Percentiles rank a stretch among this genome's conserved stretches.
Evolutionary conservation across 1,140 invertebrate species (phyloP).

Genomic region (Hypsibius dujardini): DNA sequence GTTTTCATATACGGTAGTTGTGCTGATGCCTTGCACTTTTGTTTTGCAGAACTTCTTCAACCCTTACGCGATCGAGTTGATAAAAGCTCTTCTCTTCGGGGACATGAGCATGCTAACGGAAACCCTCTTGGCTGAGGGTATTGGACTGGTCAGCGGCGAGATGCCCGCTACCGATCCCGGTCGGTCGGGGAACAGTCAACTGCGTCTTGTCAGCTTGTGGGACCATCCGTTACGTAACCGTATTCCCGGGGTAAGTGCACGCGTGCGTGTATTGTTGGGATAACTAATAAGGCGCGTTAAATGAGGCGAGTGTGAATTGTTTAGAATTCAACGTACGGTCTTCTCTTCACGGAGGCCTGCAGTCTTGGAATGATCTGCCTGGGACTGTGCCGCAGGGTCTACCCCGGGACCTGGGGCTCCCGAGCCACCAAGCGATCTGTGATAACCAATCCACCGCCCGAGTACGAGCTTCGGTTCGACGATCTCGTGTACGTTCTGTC

Average conservation of each 20-base stretch:
- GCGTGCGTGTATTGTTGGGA: neutral
- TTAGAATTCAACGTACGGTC: neutral
- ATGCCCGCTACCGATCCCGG: neutral
- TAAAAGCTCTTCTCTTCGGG: neutral
- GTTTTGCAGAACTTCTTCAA: constrained; percentile 8
- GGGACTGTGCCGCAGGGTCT: neutral
- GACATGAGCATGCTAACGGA: constrained; percentile 12
- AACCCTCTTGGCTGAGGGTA: constrained; percentile 7
- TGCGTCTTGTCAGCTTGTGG: neutral
- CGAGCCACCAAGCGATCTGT: constrained; percentile 4
- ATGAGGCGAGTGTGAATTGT: too few species aligned
- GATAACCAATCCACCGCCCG: constrained; percentile 9
- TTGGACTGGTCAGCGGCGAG: constrained; percentile 7
- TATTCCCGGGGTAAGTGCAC: neutral
- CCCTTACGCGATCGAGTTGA: constrained; percentile 2
- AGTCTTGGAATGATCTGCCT: constrained; percentile 2
- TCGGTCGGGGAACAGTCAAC: neutral
- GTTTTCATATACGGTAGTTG: neutral
- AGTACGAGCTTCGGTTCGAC: neutral
- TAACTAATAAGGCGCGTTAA: too few species aligned
- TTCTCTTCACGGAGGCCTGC: neutral
- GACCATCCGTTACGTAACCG: neutral
- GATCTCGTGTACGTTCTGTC: constrained; percentile 15
- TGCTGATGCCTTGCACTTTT: neutral
- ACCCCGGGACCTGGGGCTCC: neutral